Conservation (phyloP, 2,113 vertebrate genomes). For the Lepisosteus oculatus region DNA sequence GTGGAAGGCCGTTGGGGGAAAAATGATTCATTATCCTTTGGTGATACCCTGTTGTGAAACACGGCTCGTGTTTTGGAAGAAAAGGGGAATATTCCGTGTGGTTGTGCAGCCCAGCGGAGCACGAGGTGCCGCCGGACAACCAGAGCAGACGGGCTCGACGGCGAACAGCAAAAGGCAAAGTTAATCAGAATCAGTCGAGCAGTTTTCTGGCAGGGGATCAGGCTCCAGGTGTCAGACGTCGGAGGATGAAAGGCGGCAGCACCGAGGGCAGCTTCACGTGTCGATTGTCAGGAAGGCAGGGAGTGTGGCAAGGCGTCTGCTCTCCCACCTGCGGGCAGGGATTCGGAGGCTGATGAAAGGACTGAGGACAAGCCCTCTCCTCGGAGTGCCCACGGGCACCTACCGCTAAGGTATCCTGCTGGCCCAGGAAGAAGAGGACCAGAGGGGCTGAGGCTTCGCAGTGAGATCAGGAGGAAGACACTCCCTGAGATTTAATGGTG, state of each 20-base stretch:
- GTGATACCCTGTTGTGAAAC: no score
- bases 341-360: not conserved
- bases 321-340: not conserved
- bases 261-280: not conserved
- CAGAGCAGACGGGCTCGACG: not conserved
- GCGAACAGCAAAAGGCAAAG: not conserved
- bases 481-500: no score
- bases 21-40: no score
- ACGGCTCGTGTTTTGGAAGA: not conserved
- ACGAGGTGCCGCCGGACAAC: not conserved
- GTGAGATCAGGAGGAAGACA: not conserved
- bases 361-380: not conserved
- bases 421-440: not conserved
- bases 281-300: not conserved
- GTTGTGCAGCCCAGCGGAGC: not conserved
- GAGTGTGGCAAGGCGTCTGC: not conserved
- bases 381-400: not conserved
- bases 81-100: not conserved
- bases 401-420: no score
- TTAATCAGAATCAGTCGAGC: not conserved
- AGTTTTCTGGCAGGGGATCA: not conserved
- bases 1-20: no score
- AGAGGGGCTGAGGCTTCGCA: not conserved
- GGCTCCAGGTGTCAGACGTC: not conserved
- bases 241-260: not conserved